A percentile compares a stretch with the other conserved stretches of the same genome.
These are phyloP conservation scores for Cuculus canorus DNA, from an alignment of 2,797 vertebrate genomes.

Conservation along the genomic window DNA sequence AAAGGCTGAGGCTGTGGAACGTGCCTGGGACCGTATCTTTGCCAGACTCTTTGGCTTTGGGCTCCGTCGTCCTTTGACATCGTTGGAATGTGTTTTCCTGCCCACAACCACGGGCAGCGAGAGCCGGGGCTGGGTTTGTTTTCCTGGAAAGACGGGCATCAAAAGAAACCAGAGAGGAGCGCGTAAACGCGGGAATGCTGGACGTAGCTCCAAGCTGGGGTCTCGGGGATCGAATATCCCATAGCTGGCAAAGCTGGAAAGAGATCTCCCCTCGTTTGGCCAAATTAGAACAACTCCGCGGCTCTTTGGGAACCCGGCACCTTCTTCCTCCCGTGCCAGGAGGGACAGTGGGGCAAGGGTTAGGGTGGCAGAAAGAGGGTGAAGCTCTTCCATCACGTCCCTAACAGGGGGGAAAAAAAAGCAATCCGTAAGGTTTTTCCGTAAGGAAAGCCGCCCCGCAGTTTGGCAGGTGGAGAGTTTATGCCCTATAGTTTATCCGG, in stretches of 20 bases:
- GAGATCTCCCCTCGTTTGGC: neutral
- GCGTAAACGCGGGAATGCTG: neutral
- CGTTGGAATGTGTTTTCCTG: neutral
- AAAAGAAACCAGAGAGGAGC: neutral
- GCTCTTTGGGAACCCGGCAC: neutral
- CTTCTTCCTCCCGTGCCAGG: accelerated
- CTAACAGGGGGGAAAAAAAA: neutral
- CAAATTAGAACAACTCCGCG: neutral
- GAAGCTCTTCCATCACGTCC: neutral
- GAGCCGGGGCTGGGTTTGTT: accelerated
- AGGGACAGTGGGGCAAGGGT: neutral
- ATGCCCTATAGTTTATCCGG: neutral
- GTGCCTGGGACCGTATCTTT: neutral
- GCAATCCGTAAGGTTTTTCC: no score
- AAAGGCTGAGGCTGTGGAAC: neutral
- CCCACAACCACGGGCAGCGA: no score
- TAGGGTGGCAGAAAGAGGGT: neutral
- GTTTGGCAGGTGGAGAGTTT: neutral
- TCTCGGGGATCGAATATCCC: neutral
- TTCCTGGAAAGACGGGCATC: neutral
- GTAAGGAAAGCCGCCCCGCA: neutral
- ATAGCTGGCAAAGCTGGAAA: neutral
- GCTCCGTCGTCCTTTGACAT: constrained; percentile 32
- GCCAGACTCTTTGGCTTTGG: neutral
- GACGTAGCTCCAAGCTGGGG: neutral